Conservation (phyloP, 2,888 invertebrate species). For the Resseliella maxima region DNA sequence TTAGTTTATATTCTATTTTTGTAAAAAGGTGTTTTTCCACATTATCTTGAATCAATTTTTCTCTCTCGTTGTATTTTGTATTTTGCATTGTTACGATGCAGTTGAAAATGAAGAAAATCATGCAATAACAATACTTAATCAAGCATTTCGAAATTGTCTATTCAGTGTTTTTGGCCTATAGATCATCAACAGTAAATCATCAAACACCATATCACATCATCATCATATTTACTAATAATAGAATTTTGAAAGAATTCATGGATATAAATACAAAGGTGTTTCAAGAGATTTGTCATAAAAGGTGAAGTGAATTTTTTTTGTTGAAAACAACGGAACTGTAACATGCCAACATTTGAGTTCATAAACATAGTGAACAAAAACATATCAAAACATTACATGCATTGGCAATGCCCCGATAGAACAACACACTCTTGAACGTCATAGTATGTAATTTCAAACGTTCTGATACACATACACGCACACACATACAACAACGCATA, state of each 20-base stretch:
- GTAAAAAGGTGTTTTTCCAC: constrained; percentile 39
- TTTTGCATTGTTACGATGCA: constrained; percentile 22
- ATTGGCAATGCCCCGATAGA: background rate
- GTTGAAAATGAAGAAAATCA: background rate
- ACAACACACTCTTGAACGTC: constrained; percentile 30
- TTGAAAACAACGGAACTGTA: constrained; percentile 15
- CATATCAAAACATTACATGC: background rate
- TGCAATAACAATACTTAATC: constrained; percentile 26
- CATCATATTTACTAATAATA: background rate
- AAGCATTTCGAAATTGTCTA: constrained; percentile 20
- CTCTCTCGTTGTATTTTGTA: background rate
- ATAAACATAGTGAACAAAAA: background rate
- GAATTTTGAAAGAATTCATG: background rate
- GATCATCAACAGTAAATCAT: constrained; percentile 42
- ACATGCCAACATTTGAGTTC: background rate
- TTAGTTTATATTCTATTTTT: constrained; percentile 39
- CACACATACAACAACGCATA: too few species aligned
- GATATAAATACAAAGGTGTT: background rate
- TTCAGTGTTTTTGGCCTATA: background rate
- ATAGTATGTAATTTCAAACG: background rate
- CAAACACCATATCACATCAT: constrained; percentile 53
- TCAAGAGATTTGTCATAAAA: background rate
- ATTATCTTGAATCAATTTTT: background rate
- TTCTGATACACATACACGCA: background rate
- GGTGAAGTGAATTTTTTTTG: background rate